phyloP scores from a whole-genome alignment of 2,888 invertebrate species.

The Apoderus coryli region DNA sequence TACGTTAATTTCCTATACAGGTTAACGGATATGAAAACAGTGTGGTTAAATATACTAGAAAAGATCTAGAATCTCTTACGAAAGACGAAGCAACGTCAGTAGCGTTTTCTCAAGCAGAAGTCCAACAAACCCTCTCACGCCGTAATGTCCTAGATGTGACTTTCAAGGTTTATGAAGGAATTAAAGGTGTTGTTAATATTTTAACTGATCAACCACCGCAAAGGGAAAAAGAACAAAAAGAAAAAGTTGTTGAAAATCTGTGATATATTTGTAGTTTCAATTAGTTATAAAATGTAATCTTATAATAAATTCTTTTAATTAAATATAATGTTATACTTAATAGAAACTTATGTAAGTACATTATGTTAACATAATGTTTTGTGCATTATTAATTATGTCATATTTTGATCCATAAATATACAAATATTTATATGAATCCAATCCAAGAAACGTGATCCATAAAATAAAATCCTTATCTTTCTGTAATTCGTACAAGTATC shows the following conservation, averaged over 20 bases:
- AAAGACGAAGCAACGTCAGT: conserved; percentile 39
- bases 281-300: neutral
- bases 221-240: conserved; percentile 13
- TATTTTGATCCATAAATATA: too few species aligned
- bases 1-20: conserved; percentile 22
- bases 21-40: conserved; percentile 38
- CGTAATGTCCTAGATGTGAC: conserved; percentile 25
- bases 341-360: too few species aligned
- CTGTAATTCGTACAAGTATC: too few species aligned
- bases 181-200: conserved; percentile 29
- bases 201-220: conserved; percentile 18
- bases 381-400: too few species aligned
- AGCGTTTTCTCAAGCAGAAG: conserved; percentile 33
- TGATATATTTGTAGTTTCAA: neutral
- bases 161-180: conserved; percentile 27
- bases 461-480: too few species aligned
- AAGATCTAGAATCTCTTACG: conserved; percentile 36
- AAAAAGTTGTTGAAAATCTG: conserved; percentile 4
- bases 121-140: conserved; percentile 25
- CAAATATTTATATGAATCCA: too few species aligned
- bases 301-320: too few species aligned
- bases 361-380: too few species aligned
- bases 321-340: too few species aligned
- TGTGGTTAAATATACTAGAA: conserved; percentile 37
- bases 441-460: too few species aligned